A percentile compares a stretch with the other conserved stretches of the same genome.
Evolutionary conservation across 2,797 vertebrate genomes (phyloP).

Genomic region (Sebastes melanostomus): DNA sequence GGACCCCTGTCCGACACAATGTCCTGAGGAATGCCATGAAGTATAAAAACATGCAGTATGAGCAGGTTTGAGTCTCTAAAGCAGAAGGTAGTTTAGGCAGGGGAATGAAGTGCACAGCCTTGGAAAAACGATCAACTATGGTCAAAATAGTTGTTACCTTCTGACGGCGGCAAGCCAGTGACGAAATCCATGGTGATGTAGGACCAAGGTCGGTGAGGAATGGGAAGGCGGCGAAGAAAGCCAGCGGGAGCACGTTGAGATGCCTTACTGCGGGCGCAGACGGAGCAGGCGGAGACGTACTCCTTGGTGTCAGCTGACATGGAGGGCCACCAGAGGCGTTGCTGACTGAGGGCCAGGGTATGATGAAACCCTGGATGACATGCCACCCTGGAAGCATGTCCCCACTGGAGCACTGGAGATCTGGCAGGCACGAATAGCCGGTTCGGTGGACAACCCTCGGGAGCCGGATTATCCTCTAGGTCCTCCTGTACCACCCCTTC

Average conservation of each 20-base stretch:
- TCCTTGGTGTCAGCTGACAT: background rate
- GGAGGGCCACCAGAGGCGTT: background rate
- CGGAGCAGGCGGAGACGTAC: background rate
- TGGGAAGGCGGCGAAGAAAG: background rate
- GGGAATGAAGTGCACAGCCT: background rate
- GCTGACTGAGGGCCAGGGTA: background rate
- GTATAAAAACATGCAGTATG: no score
- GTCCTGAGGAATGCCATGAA: background rate
- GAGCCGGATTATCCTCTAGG: background rate
- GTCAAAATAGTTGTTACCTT: background rate
- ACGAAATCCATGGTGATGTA: background rate
- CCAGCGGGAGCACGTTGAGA: background rate
- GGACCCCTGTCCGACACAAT: background rate
- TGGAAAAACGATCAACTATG: no score
- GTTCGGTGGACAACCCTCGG: background rate
- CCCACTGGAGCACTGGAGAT: background rate
- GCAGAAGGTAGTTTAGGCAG: background rate
- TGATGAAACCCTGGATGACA: no score
- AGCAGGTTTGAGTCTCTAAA: background rate
- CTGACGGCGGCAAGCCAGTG: background rate
- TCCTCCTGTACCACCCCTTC: background rate
- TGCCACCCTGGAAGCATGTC: background rate
- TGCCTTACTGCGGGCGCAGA: background rate
- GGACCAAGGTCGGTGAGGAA: background rate
- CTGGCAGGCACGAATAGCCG: background rate